Base-by-base conservation (phyloP, 2,113 vertebrate genomes). In the Phocoena phocoena region DNA sequence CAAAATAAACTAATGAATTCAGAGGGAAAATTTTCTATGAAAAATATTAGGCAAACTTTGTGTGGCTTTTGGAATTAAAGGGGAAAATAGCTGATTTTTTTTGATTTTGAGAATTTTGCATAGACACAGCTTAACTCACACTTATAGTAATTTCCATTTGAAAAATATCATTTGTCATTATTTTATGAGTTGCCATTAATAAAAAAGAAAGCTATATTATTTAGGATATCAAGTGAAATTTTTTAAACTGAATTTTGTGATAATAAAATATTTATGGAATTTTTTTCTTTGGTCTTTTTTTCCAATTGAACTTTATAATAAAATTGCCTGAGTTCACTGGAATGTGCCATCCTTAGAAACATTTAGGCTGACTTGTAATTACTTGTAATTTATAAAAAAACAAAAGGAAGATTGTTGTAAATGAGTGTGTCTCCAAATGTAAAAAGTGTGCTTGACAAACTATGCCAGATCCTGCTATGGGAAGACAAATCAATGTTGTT, bases 401-500 rank as follows among this genome's bases (percentile, higher is more conserved):
- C 93, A 98, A 97, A 97, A 98, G 4, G 7, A 88, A 89, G 97
- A 98, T 98, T 98, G 90, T 98, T 97, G 92, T 97, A 97, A 97
- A 95, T 97, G 97, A 98, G 68, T 80, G 53, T 90, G 96, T 98
- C 98, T 98, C 98, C 97, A 96, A 98, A 98, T 98, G 98, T 97
- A 98, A 98, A 98, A 98, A 98, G 98, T 98, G 94, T 96, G 98
- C 97, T 99, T 98, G 97, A 97, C 98, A 98, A 98, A 98, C 97
- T 97, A 97, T 98, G 98, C 98, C 98, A 96, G 98, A 98, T 99
- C 98, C 98, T 99, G 99, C 99, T 98, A 96, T 95, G 98, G 99
- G 99, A 99, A 99, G 99, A 99, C 98, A 67, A 99, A 99, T 99
- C 99, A 99, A 98, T 99, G 99, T 99, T 99, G 99, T 99, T 99